A percentile compares a stretch with the other conserved stretches of the same genome.
phyloP scores from a whole-genome alignment of 2,797 vertebrate species.

The Pseudochirops corinnae region DNA sequence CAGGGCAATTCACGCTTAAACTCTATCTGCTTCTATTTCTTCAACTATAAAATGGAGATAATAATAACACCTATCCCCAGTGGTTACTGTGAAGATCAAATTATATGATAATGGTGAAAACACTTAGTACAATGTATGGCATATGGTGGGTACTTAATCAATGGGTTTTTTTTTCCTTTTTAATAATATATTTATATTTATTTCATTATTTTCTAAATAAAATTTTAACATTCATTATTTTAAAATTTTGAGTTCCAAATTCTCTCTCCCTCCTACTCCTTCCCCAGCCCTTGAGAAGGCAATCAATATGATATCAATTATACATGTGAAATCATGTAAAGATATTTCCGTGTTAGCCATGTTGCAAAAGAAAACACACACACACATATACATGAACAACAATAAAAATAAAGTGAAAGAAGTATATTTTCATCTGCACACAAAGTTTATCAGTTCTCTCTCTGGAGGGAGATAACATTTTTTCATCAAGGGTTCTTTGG shows the following conservation, averaged over 20 bases:
- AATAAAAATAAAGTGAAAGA: neutral
- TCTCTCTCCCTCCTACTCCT: neutral
- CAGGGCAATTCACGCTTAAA: neutral
- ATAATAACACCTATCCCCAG: neutral
- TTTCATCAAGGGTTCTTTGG: neutral
- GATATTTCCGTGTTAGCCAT: neutral
- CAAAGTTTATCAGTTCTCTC: neutral
- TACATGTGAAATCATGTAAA: neutral
- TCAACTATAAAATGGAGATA: neutral
- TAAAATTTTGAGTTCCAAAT: neutral
- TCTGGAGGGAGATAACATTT: neutral
- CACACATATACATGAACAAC: too few species aligned
- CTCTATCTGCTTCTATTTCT: neutral
- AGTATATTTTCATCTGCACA: neutral
- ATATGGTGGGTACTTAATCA: neutral
- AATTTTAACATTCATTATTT: neutral
- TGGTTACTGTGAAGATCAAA: neutral
- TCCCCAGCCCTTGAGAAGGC: neutral
- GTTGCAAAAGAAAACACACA: neutral
- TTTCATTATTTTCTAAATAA: neutral
- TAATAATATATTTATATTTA: neutral
- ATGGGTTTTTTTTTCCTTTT: neutral
- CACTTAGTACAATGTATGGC: neutral
- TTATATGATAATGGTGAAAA: neutral
- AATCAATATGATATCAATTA: neutral